A percentile compares a stretch with the other conserved stretches of the same genome.
These are phyloP conservation scores for Caenorhabditis uteleia DNA, from an alignment of 2,888 invertebrate genomes.

Conservation along the genomic window DNA sequence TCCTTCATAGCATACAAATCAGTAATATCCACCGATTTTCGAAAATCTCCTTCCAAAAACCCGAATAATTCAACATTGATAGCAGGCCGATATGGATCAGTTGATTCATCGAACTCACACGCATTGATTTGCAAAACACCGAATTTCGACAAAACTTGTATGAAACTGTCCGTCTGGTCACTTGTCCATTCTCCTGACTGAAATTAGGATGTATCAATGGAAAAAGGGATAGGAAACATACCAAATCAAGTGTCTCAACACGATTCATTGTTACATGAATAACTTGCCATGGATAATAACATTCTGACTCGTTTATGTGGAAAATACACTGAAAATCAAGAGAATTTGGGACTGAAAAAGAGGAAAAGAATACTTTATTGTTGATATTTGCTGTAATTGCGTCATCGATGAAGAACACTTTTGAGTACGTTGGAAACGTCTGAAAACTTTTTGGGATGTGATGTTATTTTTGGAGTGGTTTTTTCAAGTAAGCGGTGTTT, in stretches of 20 bases:
- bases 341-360: no score
- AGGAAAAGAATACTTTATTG: conserved; percentile 11
- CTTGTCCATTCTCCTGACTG: no score
- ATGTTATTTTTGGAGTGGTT: no score
- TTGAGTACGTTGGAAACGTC: background rate
- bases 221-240: background rate
- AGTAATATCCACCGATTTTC: no score
- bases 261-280: conserved; percentile 23
- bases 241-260: background rate
- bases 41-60: no score
- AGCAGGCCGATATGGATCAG: background rate
- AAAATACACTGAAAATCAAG: conserved; percentile 19
- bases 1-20: no score
- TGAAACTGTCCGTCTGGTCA: no score
- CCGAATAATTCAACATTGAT: background rate
- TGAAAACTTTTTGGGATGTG: no score
- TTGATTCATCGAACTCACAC: background rate
- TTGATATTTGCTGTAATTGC: conserved; percentile 11
- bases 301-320: conserved; percentile 6
- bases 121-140: background rate
- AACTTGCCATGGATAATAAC: conserved; percentile 25
- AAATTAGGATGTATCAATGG: no score
- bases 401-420: conserved; percentile 36
- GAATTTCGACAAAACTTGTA: background rate
- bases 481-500: no score